Percentiles rank a stretch among this genome's conserved stretches.
Conservation (phyloP, 2,797 vertebrate species). For the Pseudopleuronectes americanus region DNA sequence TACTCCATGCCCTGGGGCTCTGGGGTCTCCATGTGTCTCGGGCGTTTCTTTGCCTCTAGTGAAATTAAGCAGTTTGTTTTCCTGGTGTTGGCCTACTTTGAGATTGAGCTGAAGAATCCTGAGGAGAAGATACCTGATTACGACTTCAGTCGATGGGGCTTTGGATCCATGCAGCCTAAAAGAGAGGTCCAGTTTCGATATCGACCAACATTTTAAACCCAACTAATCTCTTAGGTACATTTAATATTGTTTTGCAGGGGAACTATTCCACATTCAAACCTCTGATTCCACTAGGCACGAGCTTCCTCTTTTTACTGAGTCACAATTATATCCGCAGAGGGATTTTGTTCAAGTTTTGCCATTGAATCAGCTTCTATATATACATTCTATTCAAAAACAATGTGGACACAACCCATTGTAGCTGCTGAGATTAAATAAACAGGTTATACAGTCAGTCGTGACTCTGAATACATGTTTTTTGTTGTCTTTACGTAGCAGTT, state of each 20-base stretch:
- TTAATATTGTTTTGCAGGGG: not conserved
- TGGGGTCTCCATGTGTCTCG: conserved; percentile 89
- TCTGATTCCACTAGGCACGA: not conserved
- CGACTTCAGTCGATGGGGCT: conserved; percentile 87
- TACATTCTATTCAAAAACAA: conserved; percentile 6
- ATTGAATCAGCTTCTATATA: conserved; percentile 63
- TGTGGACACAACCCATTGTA: not conserved
- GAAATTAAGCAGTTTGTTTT: conserved; percentile 93
- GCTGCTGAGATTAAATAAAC: not conserved
- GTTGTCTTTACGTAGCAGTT: not conserved
- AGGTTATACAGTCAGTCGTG: not conserved
- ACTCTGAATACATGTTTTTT: not conserved
- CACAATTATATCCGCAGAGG: conserved; percentile 36
- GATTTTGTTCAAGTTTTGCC: conserved; percentile 56
- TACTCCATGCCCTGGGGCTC: conserved; percentile 94
- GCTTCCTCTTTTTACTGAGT: conserved; percentile 71
- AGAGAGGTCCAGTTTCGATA: conserved; percentile 85
- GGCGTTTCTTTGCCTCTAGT: conserved; percentile 88
- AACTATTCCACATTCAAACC: conserved; percentile 7
- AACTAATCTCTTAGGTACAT: not conserved
- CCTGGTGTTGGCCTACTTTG: conserved; percentile 89
- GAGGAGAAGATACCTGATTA: conserved; percentile 81
- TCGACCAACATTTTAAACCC: conserved; percentile 72
- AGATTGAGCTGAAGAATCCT: conserved; percentile 87
- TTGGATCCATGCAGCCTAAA: conserved; percentile 88